phyloP scores from a whole-genome alignment of 2,888 invertebrate genomes.

The Oscheius sp. region DNA sequence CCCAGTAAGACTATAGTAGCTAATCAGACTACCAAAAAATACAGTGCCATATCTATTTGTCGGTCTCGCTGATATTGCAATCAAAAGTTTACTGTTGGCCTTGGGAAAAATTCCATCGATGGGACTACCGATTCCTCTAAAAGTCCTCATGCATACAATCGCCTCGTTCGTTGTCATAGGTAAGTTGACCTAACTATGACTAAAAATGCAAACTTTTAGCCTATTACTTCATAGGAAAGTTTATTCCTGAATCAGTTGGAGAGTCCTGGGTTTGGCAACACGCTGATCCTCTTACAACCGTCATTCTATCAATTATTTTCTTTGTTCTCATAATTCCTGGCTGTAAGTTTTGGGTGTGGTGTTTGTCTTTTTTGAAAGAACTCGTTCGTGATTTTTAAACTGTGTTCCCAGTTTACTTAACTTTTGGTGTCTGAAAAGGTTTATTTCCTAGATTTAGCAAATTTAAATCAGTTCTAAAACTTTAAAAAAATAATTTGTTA shows the following conservation, averaged over 20 bases:
- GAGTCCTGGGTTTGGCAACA: conserved; percentile 22
- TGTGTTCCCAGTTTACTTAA: too few species aligned
- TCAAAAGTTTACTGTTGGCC: conserved; percentile 6
- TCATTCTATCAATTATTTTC: neutral
- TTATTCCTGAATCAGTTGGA: conserved; percentile 11
- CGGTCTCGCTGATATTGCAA: conserved; percentile 1
- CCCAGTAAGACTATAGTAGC: conserved; percentile 21
- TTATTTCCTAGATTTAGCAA: neutral
- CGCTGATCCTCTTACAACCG: conserved; percentile 13
- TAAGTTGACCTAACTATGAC: too few species aligned
- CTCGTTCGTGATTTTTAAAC: too few species aligned
- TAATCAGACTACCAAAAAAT: neutral
- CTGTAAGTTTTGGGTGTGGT: conserved; percentile 27
- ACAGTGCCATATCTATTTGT: conserved; percentile 12
- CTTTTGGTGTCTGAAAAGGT: neutral
- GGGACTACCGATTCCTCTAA: neutral
- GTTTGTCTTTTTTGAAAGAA: too few species aligned
- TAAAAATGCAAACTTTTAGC: neutral
- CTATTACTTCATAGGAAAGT: neutral
- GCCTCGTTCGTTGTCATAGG: conserved; percentile 8
- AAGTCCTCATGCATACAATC: conserved; percentile 13
- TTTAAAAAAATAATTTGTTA: neutral
- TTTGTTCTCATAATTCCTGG: conserved; percentile 15
- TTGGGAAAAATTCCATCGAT: conserved; percentile 13
- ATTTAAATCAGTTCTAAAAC: too few species aligned